Base-by-base conservation (phyloP, 2,888 invertebrate genomes). In the Polydrusus pterygomalis region DNA sequence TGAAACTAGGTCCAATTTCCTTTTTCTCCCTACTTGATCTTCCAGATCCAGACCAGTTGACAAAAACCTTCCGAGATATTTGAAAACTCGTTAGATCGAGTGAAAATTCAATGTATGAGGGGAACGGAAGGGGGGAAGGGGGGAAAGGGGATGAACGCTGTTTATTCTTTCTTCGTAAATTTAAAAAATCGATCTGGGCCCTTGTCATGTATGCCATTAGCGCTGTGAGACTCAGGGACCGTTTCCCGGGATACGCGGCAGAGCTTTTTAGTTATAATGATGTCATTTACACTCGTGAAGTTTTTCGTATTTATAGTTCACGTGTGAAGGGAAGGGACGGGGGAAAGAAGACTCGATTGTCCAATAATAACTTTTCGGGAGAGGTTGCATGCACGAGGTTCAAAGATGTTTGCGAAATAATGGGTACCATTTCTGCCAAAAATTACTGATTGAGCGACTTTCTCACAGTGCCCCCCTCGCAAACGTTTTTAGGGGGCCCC, bases 181-280 rank as follows among this genome's bases (percentile, higher is more conserved):
- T 87, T 87, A 87, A 87, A 87, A 87, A 88, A 88, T 88, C 88
- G 88, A 88, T 88, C 82, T 84, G 81, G 81, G 84, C 85, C 87
- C 87, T 87, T 87, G 87, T 87, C 87, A 88, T 88, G 87, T 88
- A 87, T 87, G 87, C 87, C 87, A 87, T 87, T 88, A 88, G 87
- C 87, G 86, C 83, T 82, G 80, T 82, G 85, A 81, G 85, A 80
- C 72, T 72, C 40, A 18, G 45, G 49, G 51, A 18, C 82, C 85
- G 87, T 87, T 87, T 85, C 87, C 87, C 81, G 87, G 87, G 87
- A 84, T 86, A 87, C 87, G 87, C 60, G 54, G 84, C 86, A 86
- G 86, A 87, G 87, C 88, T 88, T 87, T 88, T 88, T 88, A 87
- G 87, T 88, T 88, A 88, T 88, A 88, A 88, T 88, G 88, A 88